Percentiles rank a stretch among this genome's conserved stretches.
These are phyloP conservation scores for Cartodere bifasciata DNA, from an alignment of 2,888 invertebrate genomes.

Conservation along the genomic window DNA sequence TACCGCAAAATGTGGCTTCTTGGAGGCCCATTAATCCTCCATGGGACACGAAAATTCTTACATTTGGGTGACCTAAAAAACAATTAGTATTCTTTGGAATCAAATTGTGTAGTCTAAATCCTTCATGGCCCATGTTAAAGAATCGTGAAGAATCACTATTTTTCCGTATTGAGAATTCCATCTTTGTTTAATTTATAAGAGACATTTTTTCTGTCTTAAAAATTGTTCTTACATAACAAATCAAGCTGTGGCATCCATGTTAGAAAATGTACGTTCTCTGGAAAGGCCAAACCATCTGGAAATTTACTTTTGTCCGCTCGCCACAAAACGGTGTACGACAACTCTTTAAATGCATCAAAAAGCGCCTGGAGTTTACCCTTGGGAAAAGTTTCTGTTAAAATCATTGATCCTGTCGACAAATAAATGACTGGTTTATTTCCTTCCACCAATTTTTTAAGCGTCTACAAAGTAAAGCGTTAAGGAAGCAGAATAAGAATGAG, in stretches of 20 bases:
- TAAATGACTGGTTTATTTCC: constrained; percentile 31
- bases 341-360: constrained; percentile 37
- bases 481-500: no score
- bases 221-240: constrained; percentile 42
- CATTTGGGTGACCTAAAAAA: constrained; percentile 32
- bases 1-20: constrained; percentile 35
- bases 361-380: constrained; percentile 35
- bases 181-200: no score
- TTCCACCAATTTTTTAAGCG: constrained; percentile 9
- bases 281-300: constrained; percentile 30
- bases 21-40: constrained; percentile 40
- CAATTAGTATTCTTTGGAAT: no score
- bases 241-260: constrained; percentile 44
- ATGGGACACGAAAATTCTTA: constrained; percentile 38
- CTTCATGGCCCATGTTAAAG: no score
- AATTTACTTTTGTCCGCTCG: constrained; percentile 38
- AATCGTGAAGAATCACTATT: no score
- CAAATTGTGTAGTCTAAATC: no score
- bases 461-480: no score
- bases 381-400: constrained; percentile 41
- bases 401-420: constrained; percentile 47
- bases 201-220: no score
- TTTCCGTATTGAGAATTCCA: no score
- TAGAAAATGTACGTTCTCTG: constrained; percentile 39
- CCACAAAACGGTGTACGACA: constrained; percentile 40